Base-by-base conservation (phyloP, 1,140 invertebrate species). In the Anthonomus grandis region DNA sequence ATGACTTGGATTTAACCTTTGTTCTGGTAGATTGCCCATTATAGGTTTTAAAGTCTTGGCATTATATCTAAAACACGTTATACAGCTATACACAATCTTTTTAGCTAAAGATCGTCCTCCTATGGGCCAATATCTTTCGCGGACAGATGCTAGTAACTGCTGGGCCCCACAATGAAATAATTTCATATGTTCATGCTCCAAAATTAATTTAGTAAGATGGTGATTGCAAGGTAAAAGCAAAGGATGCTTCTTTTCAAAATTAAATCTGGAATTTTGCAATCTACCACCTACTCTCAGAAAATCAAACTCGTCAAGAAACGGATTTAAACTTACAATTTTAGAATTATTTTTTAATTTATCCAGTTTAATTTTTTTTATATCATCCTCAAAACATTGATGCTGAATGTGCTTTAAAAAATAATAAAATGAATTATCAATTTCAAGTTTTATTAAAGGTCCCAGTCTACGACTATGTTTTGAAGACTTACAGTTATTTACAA, bases 231-330 rank as follows among this genome's bases (percentile, higher is more conserved):
- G 68, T 19, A 76, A 37, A 2, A 74, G 13, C 13, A 72, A 65
- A 4, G 69, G 71, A 64, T 71, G 63, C 49, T 66, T 67, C 19
- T 52, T 54, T 41, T 67, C 52, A 38, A 57, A 41, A 38, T 67
- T 4, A 12, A 55, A 15, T 10, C 38, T 31, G 2, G 71, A 54
- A 37, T 74, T 49, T 15, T 53, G 44, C 1, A 77, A 23, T 51
- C 75, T 53, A 19, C 75, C 72, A 3, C 75, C 75, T 2, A 77
- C 74, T 15, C 74, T 59, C 36, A 78, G 25, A n/a, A 75, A 34
- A 4, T 41, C 66, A 13, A 13, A 41, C n/a, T 65, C 66, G 49
- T 75, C 72, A 9, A 78, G 25, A 45, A 70, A 71, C 17, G 74
- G 74, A 21, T 31, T 38, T 18, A 50, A 45, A 31, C n/a, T n/a